Evolutionary conservation across 2,113 vertebrate genomes (phyloP), one percentile per base, ranked within the genome.

Genomic region (Scomber scombrus): DNA sequence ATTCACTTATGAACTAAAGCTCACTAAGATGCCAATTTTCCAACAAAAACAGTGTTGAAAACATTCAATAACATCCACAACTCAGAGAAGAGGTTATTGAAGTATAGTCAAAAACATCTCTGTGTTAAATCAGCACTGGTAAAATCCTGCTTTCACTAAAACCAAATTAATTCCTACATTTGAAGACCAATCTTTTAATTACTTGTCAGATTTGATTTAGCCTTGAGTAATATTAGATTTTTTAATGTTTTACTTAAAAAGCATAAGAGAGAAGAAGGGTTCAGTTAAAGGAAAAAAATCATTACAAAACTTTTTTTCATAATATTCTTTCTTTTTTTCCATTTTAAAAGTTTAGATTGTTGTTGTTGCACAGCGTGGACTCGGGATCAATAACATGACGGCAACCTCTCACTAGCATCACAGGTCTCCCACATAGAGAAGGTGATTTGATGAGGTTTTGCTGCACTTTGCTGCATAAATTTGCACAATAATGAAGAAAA

Each of bases 401-500:
- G 18, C 15, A 70, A 63, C 40, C 31, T 69, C 43, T 18, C 11
- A 70, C 51, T 1, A 26, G n/a, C 57, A 58, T 68, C 58, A 16
- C 55, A 43, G 34, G 46, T 69, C 74, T 51, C 58, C 47, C 29
- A 46, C 52, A 31, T 11, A 18, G 21, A 50, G 49, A 4, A 54
- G 21, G 50, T 47, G 55, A 52, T 51, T 14, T 21, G 34, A 79
- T 66, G 78, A 70, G 65, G 15, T 58, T 75, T 61, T 63, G 55
- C 54, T 66, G 52, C 79, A 75, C 67, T 79, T 80, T 62, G 52
- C 80, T 77, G 78, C 67, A 84, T 72, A 55, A 31, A 89, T 89
- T 86, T 88, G 68, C 85, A 84, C 81, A 85, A 46, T 58, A 81
- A 84, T 75, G 71, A 88, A 45, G 72, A 81, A 81, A 63, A 88